Base-by-base conservation (phyloP, 2,888 invertebrate genomes). In the Parnassius orleans region DNA sequence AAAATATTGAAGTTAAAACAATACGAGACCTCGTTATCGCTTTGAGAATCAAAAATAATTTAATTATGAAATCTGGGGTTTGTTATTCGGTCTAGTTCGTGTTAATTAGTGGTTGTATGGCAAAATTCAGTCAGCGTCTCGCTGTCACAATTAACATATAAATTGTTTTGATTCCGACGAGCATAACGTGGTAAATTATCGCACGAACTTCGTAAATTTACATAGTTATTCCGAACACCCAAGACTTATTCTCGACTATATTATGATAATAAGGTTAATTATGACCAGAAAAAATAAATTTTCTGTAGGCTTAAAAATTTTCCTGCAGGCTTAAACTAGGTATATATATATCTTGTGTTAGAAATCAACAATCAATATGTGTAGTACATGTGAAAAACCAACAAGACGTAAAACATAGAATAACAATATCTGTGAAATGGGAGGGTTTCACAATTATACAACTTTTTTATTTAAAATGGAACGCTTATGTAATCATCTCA, bases 111-210 rank as follows among this genome's bases (percentile, higher is more conserved):
- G 57, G 43, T 43, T 57, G 57, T 62, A 24, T 53, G 57, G 41
- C 42, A 33, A 53, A 53, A 57, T 46, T 51, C 24, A 47, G 57
- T 47, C 57, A n/a, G 48, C 62, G 57, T 57, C 53, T 53, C 63
- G 55, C 54, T 58, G 43, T 63, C 59, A 59, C 63, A 63, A 63
- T 63, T 63, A 63, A 59, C 54, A 63, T 59, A 55, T 63, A 63
- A 63, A 63, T 63, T 59, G 58, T 59, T 63, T 63, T 63, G 63
- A 59, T 53, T 59, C 51, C 51, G 24, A 41, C 58, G 53, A 63
- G 33, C 14, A 51, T 48, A 54, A 48, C 53, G 48, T 24, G 43
- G 44, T 55, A 51, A 59, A 43, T 55, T 63, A 52, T 62, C 57
- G 33, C 53, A 14, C 46, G 33, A 61, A 52, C 56, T 61, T 52